phyloP scores from a whole-genome alignment of 2,797 vertebrate genomes.

The Apogon talboti region DNA sequence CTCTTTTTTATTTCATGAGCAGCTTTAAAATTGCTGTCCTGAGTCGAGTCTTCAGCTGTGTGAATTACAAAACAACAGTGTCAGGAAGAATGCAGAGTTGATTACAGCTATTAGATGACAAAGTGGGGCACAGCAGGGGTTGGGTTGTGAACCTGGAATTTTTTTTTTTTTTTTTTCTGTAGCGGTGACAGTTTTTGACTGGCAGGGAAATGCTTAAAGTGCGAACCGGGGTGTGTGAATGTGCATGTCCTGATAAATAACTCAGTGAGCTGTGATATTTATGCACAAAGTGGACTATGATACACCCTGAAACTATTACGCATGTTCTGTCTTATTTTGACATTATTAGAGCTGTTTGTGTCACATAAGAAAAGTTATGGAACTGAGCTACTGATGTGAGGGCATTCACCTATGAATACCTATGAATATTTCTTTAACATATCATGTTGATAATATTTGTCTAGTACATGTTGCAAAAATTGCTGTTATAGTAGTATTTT shows the following conservation, averaged over 20 bases:
- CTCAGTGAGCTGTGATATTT: slow-evolving; percentile 24
- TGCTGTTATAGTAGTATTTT: too few relatives aligned
- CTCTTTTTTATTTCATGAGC: slow-evolving; percentile 41
- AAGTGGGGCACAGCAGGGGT: slow-evolving; percentile 34
- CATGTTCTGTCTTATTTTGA: slow-evolving; percentile 30
- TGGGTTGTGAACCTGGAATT: slow-evolving; percentile 41
- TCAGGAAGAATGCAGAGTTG: slow-evolving; percentile 42
- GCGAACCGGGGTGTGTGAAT: slow-evolving; percentile 29
- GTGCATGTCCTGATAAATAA: slow-evolving; percentile 13
- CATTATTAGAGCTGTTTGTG: slow-evolving; percentile 21
- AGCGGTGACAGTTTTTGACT: slow-evolving; percentile 49
- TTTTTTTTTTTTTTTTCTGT: not conserved
- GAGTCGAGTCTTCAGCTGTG: slow-evolving; percentile 32
- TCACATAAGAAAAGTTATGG: too few relatives aligned
- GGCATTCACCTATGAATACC: too few relatives aligned
- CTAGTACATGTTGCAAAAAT: too few relatives aligned
- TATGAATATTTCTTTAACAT: too few relatives aligned
- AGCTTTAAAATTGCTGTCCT: slow-evolving; percentile 44
- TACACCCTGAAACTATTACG: slow-evolving; percentile 24
- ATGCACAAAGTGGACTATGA: slow-evolving; percentile 29
- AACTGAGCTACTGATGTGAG: too few relatives aligned
- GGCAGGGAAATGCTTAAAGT: slow-evolving; percentile 43
- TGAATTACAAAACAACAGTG: slow-evolving; percentile 55
- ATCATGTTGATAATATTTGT: too few relatives aligned
- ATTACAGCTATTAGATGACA: slow-evolving; percentile 65